Evolutionary conservation across 2,113 vertebrate species (phyloP), one percentile per base, ranked within the genome.

Genomic region (Eolophus roseicapilla): DNA sequence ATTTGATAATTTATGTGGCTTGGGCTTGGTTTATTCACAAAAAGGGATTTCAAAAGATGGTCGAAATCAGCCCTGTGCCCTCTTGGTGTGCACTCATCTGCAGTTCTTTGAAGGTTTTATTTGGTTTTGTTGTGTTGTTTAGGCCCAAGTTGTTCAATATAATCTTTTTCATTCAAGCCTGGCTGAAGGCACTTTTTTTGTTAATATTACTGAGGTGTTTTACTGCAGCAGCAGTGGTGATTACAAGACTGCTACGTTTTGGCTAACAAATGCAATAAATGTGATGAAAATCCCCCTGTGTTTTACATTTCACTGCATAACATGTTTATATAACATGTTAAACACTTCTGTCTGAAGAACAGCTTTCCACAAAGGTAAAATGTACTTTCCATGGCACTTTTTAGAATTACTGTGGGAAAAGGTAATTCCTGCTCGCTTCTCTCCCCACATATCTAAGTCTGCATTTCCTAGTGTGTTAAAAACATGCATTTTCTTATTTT

Each of bases 271-370:
- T 82, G 82, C 83, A 94, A 96, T 97, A 89, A 96, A 96, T 92
- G 97, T 96, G 97, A 96, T 96, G 96, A 95, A 97, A 97, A 96
- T 98, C 76, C 97, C 96, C 94, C 89, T 88, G 74, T 97, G 97
- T 97, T 98, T 97, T 97, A 95, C 86, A 92, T 97, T 97, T 97
- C 95, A 96, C 90, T 93, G 95, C 94, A 68, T 95, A 97, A 93
- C 93, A 95, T 97, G 97, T 97, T 98, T 97, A 92, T 97, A 89
- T 97, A 95, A 96, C 93, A 92, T 94, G 91, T 91, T 96, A 96
- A 97, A 96, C 95, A 89, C 92, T 97, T 97, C 94, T 96, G 96
- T 93, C 86, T 96, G 88, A 97, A 77, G 90, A 96, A 83, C 86
- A 93, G 94, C 93, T 96, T 97, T 96, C 80, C 84, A 49, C 91